Evolutionary conservation across 2,888 invertebrate species (phyloP).

Genomic region (Polia nebulosa): DNA sequence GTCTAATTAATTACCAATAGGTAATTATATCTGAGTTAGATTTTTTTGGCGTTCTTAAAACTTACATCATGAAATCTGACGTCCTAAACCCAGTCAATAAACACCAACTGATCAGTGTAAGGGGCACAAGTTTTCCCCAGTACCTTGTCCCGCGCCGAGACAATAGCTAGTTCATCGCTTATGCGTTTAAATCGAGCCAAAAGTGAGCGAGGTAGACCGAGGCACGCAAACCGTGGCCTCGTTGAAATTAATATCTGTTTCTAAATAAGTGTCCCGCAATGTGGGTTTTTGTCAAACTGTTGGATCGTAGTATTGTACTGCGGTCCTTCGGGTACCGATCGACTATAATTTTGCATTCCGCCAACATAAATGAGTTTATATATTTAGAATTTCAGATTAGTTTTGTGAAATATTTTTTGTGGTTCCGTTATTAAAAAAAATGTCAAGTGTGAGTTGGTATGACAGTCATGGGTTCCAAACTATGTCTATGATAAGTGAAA

Average conservation of each 20-base stretch:
- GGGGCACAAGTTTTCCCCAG: neutral
- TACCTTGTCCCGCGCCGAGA: conserved; percentile 33
- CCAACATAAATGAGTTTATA: conserved; percentile 46
- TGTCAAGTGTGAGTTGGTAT: neutral
- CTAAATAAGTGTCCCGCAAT: conserved; percentile 85
- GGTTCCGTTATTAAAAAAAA: neutral
- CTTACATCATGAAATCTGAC: neutral
- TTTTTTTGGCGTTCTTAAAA: neutral
- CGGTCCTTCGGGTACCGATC: conserved; percentile 54
- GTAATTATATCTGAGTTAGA: no score
- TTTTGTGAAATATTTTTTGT: conserved; percentile 50
- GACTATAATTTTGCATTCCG: conserved; percentile 53
- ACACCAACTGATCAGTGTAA: neutral
- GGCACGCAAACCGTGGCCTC: conserved; percentile 84
- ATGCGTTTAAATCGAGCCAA: conserved; percentile 66
- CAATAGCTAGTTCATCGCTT: conserved; percentile 60
- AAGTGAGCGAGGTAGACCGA: conserved; percentile 68
- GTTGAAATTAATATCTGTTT: conserved; percentile 87
- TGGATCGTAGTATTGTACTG: conserved; percentile 52
- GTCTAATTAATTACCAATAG: neutral
- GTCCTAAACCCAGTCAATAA: neutral
- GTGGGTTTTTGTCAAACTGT: conserved; percentile 77
- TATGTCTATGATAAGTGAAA: neutral
- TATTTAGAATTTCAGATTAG: conserved; percentile 49
- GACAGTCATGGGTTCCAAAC: no score